A percentile compares a stretch with the other conserved stretches of the same genome.
These are phyloP conservation scores for Latheticus oryzae DNA, from an alignment of 2,888 invertebrate species.

Conservation along the genomic window DNA sequence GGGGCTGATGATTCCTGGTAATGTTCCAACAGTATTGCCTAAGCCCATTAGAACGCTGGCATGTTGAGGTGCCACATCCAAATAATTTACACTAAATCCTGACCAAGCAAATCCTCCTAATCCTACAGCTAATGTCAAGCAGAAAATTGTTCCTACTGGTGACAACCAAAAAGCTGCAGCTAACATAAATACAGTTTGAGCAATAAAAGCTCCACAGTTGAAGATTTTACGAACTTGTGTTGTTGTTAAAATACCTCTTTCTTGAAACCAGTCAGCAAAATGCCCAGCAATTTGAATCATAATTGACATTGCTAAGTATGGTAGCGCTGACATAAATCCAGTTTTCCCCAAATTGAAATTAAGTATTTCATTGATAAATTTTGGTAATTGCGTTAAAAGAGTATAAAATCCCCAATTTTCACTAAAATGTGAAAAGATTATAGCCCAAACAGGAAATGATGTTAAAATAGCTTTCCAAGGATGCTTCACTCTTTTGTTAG, in stretches of 20 bases:
- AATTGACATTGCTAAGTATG: conserved; percentile 89
- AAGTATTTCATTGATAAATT: conserved; percentile 83
- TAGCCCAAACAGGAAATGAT: conserved; percentile 86
- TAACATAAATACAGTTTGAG: conserved; percentile 89
- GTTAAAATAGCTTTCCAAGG: conserved; percentile 83
- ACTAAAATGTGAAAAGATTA: conserved; percentile 84
- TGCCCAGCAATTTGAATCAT: conserved; percentile 84
- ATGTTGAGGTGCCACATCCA: conserved; percentile 92
- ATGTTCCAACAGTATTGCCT: conserved; percentile 89
- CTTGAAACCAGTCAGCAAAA: conserved; percentile 82
- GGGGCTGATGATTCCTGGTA: conserved; percentile 93
- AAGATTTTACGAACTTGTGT: conserved; percentile 78
- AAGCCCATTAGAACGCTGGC: conserved; percentile 93
- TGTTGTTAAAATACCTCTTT: conserved; percentile 74
- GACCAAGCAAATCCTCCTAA: conserved; percentile 94
- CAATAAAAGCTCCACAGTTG: conserved; percentile 79
- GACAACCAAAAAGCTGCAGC: conserved; percentile 80
- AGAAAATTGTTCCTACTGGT: conserved; percentile 78
- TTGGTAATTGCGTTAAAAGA: conserved; percentile 83
- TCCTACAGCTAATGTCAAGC: conserved; percentile 88
- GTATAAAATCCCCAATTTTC: conserved; percentile 95
- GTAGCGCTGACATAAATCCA: conserved; percentile 86
- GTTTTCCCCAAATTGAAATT: conserved; percentile 81
- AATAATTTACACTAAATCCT: conserved; percentile 73
- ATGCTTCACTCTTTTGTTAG: conserved; percentile 67